These are phyloP conservation scores for Notarius quadriscutis DNA, from an alignment of 2,113 vertebrate genomes.

Conservation along the genomic window DNA sequence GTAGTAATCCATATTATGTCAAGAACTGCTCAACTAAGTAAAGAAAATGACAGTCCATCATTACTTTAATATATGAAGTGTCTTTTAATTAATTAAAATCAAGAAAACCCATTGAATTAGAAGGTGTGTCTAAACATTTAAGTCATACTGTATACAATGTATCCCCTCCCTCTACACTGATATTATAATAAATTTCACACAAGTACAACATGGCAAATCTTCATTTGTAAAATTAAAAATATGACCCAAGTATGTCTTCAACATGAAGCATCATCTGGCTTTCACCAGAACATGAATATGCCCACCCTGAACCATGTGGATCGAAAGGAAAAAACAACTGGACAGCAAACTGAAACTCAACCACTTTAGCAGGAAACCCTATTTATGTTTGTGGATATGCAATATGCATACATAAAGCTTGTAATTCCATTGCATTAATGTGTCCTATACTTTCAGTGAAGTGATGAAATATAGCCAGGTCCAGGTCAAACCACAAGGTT, in stretches of 20 bases:
- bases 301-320: not conserved
- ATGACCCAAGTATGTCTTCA: not conserved
- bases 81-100: no score
- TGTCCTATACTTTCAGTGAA: not conserved
- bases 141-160: no score
- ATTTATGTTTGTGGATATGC: not conserved
- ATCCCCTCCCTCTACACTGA: not conserved
- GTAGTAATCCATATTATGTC: no score
- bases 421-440: not conserved
- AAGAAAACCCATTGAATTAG: no score
- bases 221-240: conserved; percentile 39
- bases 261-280: not conserved
- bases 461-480: not conserved
- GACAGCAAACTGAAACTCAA: not conserved
- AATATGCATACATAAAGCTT: not conserved
- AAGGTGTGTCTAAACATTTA: no score
- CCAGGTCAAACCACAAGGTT: not conserved
- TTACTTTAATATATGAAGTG: no score
- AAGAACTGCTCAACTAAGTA: no score
- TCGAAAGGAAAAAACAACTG: not conserved
- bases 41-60: no score
- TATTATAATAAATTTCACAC: conserved; percentile 14
- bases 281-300: not conserved
- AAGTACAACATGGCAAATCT: not conserved
- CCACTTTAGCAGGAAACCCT: not conserved